Base-by-base conservation (phyloP, 2,797 vertebrate species). In the Numenius phaeopus region DNA sequence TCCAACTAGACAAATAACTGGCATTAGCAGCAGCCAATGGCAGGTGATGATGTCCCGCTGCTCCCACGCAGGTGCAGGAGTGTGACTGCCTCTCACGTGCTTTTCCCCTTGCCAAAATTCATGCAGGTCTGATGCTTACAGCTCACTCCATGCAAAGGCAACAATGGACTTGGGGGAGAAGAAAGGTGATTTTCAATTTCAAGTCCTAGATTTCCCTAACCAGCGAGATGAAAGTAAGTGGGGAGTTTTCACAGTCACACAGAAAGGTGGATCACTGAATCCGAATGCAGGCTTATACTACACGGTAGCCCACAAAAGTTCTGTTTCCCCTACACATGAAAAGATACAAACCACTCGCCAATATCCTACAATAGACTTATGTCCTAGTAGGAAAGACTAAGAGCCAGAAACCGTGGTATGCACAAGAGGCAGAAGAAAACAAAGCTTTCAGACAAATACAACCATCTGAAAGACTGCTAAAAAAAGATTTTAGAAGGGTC, bases 1-100 rank as follows among this genome's bases (percentile, higher is more conserved):
- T 69, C 58, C 83, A 77, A 79, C 42, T 49, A 73, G 49, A 66
- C 24, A 90, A 90, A 87, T 39, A 87, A 69, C 15, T 69, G 73
- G 50, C 49, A 61, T 64, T 52, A 91, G 76, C 85, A 91, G 70
- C 6, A 10, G 52, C n/a, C 46, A 69, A 27, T 5, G 47, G 83
- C 20, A 90, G 66, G 70, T 58, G 52, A 87, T 59, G 76, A 59
- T 27, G 42, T 29, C 42, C 10, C 30, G 22, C 67, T 73, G 29
- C 27, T 85, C 61, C 83, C 39, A 47, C 0, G 1, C 11, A 76
- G 42, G 80, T 9, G 24, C 52, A 42, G 62, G 90, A 44, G 32
- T 70, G 34, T 15, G 49, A 66, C 54, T 40, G 49, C 34, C 70
- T 57, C 39, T 4, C 2, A 9, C 42, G n/a, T 32, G 52, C 19